Percentiles rank a stretch among this genome's conserved stretches.
phyloP scores from a whole-genome alignment of 2,113 vertebrate genomes.

The Saguinus midas region DNA sequence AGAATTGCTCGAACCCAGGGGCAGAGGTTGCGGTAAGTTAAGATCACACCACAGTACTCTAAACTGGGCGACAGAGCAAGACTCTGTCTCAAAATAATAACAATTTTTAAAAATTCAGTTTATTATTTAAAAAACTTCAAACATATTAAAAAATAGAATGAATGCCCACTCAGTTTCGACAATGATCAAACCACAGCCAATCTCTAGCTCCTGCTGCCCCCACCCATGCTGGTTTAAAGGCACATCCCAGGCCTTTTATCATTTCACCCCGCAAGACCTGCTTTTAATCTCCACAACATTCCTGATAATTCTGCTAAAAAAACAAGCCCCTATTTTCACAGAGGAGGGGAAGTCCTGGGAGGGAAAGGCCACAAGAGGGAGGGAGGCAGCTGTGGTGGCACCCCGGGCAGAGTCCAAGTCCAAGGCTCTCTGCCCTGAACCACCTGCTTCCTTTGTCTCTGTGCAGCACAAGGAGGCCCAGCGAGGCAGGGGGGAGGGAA shows the following conservation, averaged over 20 bases:
- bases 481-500: neutral
- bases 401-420: neutral
- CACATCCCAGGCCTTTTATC: neutral
- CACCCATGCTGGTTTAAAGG: neutral
- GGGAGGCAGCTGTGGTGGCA: too few species aligned
- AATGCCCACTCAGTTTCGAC: neutral
- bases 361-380: neutral
- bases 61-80: too few species aligned
- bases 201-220: neutral
- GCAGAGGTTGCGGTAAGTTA: too few species aligned
- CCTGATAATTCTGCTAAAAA: neutral
- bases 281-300: neutral
- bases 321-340: neutral
- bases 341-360: neutral
- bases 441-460: neutral
- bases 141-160: neutral
- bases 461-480: neutral
- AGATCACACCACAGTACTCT: too few species aligned
- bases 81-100: neutral
- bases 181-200: neutral
- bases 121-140: neutral
- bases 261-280: neutral
- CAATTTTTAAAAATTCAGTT: neutral
- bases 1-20: too few species aligned
- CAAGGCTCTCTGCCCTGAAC: neutral